Evolutionary conservation across 1,140 invertebrate species (phyloP), one percentile per base, ranked within the genome.

Genomic region (Vollenhovia emeryi): DNA sequence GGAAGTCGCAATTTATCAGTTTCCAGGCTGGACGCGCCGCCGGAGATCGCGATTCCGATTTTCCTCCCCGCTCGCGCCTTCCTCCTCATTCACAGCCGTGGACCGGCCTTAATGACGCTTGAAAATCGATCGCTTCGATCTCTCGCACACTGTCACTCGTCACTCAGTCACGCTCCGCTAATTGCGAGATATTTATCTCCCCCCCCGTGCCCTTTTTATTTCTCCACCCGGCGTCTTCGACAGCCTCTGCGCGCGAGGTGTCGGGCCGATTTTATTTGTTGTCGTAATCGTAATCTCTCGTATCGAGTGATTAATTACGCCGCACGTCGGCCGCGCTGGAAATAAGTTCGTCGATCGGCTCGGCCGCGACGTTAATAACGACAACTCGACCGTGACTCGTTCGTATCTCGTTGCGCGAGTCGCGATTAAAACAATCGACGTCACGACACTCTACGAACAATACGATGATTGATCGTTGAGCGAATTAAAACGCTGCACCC

Each of bases 1-100:
- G 93, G 93, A 93, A 94, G 91, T 94, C 74, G 90, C 92, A 93
- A 94, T 94, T 94, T 93, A 94, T 94, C 93, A 93, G 93, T 93
- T 93, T 91, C 91, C 85, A 91, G 86, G 90, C 90, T 89, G 88
- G 78, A 89, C 88, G 50, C 60, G 66, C 27, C 50, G 76, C 60
- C 86, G 85, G 79, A 76, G 87, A 89, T 89, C 85, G 79, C 71
- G 88, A 84, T 84, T 85, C 82, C 88, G 80, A 90, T 85, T 88
- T 75, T 83, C 59, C 50, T 86, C 55, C 45, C 52, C 62, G 21
- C 50, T 13, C 43, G 30, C 84, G 43, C 48, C 64, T 78, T 21
- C 76, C 45, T 62, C 59, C 52, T 15, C 43, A 74, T 59, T 86
- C 30, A 43, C 36, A 18, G 36, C 66, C n/a, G 69, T 55, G 68